Base-by-base conservation (phyloP, 2,888 invertebrate genomes). In the Drosophila mimica region DNA sequence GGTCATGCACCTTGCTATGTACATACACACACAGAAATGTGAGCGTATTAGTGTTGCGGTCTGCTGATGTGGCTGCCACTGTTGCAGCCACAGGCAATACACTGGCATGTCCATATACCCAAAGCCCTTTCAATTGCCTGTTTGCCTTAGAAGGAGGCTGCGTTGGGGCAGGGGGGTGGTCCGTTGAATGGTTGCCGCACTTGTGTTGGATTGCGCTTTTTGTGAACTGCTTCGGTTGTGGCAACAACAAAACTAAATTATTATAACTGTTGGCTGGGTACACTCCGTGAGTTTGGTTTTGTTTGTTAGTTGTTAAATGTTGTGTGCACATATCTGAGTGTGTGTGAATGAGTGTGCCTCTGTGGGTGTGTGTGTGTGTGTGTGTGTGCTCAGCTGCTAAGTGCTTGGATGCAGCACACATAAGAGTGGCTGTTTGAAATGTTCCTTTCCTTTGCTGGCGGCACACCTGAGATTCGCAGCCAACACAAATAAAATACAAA, bases 11-110 rank as follows among this genome's bases (percentile, higher is more conserved):
- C 31, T 43, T 48, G n/a, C 30, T 62, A 38, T 65, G 67, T 66
- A 61, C 65, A 72, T 74, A 70, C 46, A 38, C 34, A 34, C 17
- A 46, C 25, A 46, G n/a, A 40, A 25, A 46, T 76, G 73, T 78
- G 66, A 79, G 82, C 81, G 85, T 82, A 89, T 88, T 82, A 88
- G 86, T 74, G 70, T 61, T 86, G 86, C 75, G 86, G 86, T 87
- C 75, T 79, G 70, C 69, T 74, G 65, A 76, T 82, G 89, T 57
- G 84, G 82, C 79, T 64, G 65, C 52, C 48, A 58, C 20, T 59
- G 69, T 57, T 63, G 60, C 74, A 46, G 75, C 79, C 71, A 17
- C 57, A 71, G 67, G 75, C 71, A 56, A 49, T 68, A 43, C 49
- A 60, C 43, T 13, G 8, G 5, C 56, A 59, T 53, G 31, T 59